phyloP scores from a whole-genome alignment of 92 coral and sea anemone species.

The Palythoa caribaeorum region DNA sequence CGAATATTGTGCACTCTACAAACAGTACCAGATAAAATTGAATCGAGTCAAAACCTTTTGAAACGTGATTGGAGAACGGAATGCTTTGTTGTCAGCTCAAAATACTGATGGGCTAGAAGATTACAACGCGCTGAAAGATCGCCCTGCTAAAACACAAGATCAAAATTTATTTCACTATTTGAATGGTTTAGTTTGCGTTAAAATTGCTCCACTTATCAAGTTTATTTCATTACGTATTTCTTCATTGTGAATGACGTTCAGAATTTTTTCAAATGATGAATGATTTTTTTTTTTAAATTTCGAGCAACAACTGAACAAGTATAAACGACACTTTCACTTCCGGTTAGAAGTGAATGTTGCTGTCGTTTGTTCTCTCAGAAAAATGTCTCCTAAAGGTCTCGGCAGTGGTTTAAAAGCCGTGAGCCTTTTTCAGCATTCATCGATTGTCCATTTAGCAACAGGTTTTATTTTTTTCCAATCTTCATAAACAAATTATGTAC shows the following conservation, averaged over 20 bases:
- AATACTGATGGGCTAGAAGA: conserved; percentile 1
- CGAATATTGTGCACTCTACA: conserved; percentile 19
- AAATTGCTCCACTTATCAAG: conserved; percentile 2
- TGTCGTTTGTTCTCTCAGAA: not conserved
- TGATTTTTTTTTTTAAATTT: not conserved
- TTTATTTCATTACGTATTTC: not conserved
- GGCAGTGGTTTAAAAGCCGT: not conserved
- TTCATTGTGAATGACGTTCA: conserved; percentile 1
- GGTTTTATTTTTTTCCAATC: not conserved
- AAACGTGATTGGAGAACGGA: conserved; percentile 4
- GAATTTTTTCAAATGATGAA: not conserved
- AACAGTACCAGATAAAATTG: not conserved
- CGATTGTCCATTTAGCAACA: conserved; percentile 13
- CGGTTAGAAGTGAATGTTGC: not conserved
- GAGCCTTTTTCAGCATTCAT: conserved; percentile 7
- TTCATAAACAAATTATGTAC: not conserved
- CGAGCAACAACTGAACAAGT: not conserved
- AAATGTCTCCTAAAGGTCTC: not conserved
- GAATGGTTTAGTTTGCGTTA: not conserved
- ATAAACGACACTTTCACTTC: conserved; percentile 10
- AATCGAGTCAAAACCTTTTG: conserved; percentile 14
- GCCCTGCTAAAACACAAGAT: not conserved
- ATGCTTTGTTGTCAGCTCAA: conserved; percentile 9
- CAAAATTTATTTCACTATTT: not conserved
- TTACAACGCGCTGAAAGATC: conserved; percentile 13